Base-by-base conservation (phyloP, 2,113 vertebrate genomes). In the Poeciliopsis retropinna region DNA sequence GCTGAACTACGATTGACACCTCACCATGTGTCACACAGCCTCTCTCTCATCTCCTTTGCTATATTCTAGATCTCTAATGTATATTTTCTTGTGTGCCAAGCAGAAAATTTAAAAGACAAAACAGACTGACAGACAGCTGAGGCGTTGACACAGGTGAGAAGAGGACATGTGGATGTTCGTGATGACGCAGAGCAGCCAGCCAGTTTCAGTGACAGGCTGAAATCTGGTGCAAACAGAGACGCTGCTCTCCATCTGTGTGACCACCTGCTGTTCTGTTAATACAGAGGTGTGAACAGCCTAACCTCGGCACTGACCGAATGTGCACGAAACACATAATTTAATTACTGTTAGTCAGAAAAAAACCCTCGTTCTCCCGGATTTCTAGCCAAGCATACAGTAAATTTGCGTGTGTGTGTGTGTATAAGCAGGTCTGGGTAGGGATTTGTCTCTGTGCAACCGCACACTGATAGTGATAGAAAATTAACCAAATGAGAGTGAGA, bases 211-310 rank as follows among this genome's bases (percentile, higher is more conserved):
- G 57, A 78, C 82, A 15, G 57, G 65, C 70, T 83, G 81, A 87
- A 81, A 70, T 69, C 78, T 69, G 73, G 77, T 69, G 87, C 84
- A 79, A 82, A 64, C 73, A 81, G 64, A 76, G 85, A 87, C 64
- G 54, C 73, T 63, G 8, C 32, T 61, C 76, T 75, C 88, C 84
- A 79, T 86, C 85, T 88, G 87, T 37, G 67, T 1, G 27, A 25
- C 83, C 90, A 87, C 87, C 87, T 90, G 88, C 90, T 84, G 76
- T 80, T 80, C 79, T 51, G 78, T 80, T 51, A 47, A 73, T 75
- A 41, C 66, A 67, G 74, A 85, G 81, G 84, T 83, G 88, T 76
- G 72, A 87, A 80, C 73, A 67, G 85, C 41, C 30, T 77, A 84
- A 90, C 87, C 85, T 85, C 87, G 80, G 54, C 5, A n/a, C 54